Evolutionary conservation across 92 coral and sea anemone genomes (phyloP).

Genomic region (Pocillopora meandrina): DNA sequence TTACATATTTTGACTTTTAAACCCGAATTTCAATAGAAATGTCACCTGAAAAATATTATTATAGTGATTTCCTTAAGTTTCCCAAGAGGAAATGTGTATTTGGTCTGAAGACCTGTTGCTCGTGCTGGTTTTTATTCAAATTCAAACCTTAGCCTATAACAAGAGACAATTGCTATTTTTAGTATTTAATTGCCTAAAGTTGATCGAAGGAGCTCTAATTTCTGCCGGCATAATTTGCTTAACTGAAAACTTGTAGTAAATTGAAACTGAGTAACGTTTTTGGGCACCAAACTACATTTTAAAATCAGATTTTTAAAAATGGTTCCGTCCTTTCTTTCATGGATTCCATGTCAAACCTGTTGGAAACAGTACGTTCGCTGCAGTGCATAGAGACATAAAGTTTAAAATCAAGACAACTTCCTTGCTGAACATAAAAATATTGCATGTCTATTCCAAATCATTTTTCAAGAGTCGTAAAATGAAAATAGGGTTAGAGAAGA

Average conservation of each 20-base stretch:
- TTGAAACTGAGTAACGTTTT: too few species aligned
- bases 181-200: too few species aligned
- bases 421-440: neutral
- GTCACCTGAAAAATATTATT: neutral
- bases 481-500: neutral
- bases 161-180: too few species aligned
- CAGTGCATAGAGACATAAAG: neutral
- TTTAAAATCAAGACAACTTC: neutral
- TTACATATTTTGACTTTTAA: neutral
- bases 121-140: neutral
- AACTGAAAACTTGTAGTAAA: too few species aligned
- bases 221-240: too few species aligned
- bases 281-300: too few species aligned
- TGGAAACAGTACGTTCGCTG: too few species aligned
- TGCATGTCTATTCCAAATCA: neutral
- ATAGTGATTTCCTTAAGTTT: neutral
- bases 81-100: neutral
- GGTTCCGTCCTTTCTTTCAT: too few species aligned
- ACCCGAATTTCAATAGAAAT: neutral
- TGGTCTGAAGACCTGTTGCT: neutral
- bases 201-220: too few species aligned
- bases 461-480: conserved; percentile 15
- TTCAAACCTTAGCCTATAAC: neutral
- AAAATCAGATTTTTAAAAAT: too few species aligned
- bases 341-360: too few species aligned